Conservation (phyloP, 2,888 invertebrate genomes). For the Noctuana brunneofusca region DNA sequence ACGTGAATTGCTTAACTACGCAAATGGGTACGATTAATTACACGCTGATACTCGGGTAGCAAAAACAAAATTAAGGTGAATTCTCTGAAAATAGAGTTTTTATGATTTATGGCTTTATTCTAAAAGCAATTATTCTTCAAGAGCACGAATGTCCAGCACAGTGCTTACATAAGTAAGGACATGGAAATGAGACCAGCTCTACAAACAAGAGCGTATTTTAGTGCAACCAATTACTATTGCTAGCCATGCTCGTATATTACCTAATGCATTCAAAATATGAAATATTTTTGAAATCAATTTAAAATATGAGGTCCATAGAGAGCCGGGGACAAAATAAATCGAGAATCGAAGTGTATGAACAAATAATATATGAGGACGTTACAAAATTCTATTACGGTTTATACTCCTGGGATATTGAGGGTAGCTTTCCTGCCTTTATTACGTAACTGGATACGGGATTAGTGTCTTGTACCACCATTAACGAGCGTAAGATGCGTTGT, state of each 20-base stretch:
- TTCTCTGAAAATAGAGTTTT: conserved; percentile 4
- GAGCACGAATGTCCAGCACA: conserved; percentile 17
- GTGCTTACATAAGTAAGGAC: conserved; percentile 23
- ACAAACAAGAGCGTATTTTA: neutral
- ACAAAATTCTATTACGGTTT: conserved; percentile 44
- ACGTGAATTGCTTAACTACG: no score
- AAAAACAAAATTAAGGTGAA: neutral
- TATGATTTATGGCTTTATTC: conserved; percentile 18
- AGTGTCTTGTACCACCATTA: conserved; percentile 8
- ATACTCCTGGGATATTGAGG: conserved; percentile 38
- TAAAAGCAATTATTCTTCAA: conserved; percentile 17
- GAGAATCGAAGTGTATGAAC: conserved; percentile 38
- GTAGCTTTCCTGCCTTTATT: conserved; percentile 37
- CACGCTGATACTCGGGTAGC: neutral
- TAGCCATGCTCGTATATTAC: conserved; percentile 15
- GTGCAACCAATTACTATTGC: conserved; percentile 25
- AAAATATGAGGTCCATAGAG: conserved; percentile 17
- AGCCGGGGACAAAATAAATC: conserved; percentile 29
- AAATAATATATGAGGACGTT: conserved; percentile 44
- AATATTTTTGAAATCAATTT: conserved; percentile 20
- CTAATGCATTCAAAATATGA: conserved; percentile 3
- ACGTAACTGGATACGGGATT: conserved; percentile 23
- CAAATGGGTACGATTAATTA: no score
- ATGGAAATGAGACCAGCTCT: conserved; percentile 16
- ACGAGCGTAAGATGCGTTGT: neutral